phyloP scores from a whole-genome alignment of 2,797 vertebrate genomes.

The Leptodactylus fallax region DNA sequence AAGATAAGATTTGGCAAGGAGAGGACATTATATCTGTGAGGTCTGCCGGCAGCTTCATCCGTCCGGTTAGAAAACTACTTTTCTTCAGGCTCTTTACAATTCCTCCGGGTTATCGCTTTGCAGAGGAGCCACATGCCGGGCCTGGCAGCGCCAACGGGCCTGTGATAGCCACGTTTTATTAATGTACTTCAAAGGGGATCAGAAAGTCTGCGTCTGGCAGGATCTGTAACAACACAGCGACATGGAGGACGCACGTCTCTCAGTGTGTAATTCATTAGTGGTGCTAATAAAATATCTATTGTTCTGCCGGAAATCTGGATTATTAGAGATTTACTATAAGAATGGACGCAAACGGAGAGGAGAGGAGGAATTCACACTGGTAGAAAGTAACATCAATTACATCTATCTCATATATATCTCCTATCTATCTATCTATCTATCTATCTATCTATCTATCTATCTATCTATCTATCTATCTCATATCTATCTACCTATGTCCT shows the following conservation, averaged over 20 bases:
- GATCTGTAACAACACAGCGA: neutral
- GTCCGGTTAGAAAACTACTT: constrained; percentile 6
- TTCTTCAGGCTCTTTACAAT: constrained; percentile 28
- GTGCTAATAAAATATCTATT: neutral
- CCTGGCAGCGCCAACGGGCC: neutral
- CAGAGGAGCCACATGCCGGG: constrained; percentile 17
- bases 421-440: too few relatives aligned
- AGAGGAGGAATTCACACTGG: too few relatives aligned
- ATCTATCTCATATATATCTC: too few relatives aligned
- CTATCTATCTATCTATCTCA: too few relatives aligned
- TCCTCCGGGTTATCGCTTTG: constrained; percentile 40
- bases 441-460: too few relatives aligned
- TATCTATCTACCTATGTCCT: too few relatives aligned
- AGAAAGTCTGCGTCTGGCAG: neutral
- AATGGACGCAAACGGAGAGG: neutral
- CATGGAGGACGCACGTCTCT: neutral
- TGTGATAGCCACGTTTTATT: constrained; percentile 24
- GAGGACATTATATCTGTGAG: constrained; percentile 33
- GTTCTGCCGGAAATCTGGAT: neutral
- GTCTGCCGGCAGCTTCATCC: constrained; percentile 18
- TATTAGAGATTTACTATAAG: neutral
- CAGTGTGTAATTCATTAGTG: neutral
- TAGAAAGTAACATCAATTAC: too few relatives aligned
- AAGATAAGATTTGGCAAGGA: constrained; percentile 54
- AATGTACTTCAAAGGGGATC: constrained; percentile 12